phyloP scores from a whole-genome alignment of 1,140 invertebrate genomes.

The Coenobita brevimanus region DNA sequence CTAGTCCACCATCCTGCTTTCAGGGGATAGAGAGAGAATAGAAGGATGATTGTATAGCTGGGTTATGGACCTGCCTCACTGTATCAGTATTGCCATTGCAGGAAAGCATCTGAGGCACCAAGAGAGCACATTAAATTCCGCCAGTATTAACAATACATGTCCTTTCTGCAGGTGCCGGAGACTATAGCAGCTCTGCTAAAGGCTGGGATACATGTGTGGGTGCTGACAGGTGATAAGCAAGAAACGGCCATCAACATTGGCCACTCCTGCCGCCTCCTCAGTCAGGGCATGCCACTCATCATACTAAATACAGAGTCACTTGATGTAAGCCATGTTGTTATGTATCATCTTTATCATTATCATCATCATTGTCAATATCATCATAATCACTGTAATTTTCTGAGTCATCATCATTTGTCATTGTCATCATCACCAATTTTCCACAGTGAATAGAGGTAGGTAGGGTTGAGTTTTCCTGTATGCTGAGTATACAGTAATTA shows the following conservation, averaged over 20 bases:
- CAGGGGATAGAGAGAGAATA: no score
- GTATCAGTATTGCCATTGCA: no score
- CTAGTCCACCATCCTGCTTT: no score
- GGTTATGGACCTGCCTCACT: no score
- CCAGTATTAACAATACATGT: no score
- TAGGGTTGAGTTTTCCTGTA: neutral
- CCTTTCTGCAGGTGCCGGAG: slow-evolving; percentile 83
- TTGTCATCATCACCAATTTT: neutral
- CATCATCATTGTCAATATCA: no score
- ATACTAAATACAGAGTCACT: slow-evolving; percentile 94
- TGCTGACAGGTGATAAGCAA: slow-evolving; percentile 98
- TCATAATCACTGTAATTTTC: no score
- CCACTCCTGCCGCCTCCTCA: slow-evolving; percentile 93
- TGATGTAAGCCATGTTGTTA: slow-evolving; percentile 77
- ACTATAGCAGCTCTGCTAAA: slow-evolving; percentile 91
- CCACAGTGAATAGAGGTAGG: neutral
- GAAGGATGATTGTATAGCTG: no score
- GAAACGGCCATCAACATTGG: slow-evolving; percentile 99
- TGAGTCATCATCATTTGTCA: no score
- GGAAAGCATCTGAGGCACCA: no score
- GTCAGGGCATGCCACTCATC: slow-evolving; percentile 88
- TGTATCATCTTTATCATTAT: neutral
- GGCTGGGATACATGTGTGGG: slow-evolving; percentile 96
- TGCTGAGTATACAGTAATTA: no score
- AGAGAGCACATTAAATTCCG: no score